Evolutionary conservation across 1,140 invertebrate species (phyloP).

Genomic region (Coptotermes formosanus): DNA sequence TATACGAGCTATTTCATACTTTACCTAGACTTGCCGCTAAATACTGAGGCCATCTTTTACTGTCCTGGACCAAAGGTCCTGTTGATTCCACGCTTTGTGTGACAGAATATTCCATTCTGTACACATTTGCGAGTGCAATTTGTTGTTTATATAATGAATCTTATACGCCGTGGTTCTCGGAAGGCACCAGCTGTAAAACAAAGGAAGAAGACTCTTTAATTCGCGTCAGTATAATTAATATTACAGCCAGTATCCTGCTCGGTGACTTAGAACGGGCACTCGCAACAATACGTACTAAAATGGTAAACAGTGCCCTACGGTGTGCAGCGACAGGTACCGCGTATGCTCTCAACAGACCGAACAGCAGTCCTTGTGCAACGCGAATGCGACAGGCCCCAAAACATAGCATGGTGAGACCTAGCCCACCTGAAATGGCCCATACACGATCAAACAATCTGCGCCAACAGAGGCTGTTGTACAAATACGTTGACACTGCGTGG

Average conservation of each 20-base stretch:
- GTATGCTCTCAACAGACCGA: no score
- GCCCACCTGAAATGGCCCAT: no score
- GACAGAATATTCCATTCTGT: not conserved
- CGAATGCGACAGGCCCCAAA: no score
- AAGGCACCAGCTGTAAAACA: not conserved
- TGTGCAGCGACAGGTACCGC: no score
- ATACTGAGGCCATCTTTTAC: slow-evolving; percentile 33
- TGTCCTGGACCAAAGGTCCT: not conserved
- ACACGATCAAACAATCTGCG: no score
- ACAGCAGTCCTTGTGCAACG: no score
- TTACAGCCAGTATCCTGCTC: not conserved
- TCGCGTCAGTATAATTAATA: not conserved
- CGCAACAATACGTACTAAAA: no score
- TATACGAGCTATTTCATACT: not conserved
- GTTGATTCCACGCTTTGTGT: not conserved
- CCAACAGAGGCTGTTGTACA: no score
- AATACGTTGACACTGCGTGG: no score
- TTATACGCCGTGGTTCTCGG: not conserved
- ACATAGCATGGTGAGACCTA: no score
- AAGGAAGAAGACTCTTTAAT: not conserved
- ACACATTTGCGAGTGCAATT: not conserved
- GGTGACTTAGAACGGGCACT: no score
- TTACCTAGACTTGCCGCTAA: slow-evolving; percentile 33
- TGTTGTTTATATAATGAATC: not conserved
- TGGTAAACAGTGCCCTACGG: no score